Evolutionary conservation across 2,113 vertebrate species (phyloP), one percentile per base, ranked within the genome.

Genomic region (Labeo catla): DNA sequence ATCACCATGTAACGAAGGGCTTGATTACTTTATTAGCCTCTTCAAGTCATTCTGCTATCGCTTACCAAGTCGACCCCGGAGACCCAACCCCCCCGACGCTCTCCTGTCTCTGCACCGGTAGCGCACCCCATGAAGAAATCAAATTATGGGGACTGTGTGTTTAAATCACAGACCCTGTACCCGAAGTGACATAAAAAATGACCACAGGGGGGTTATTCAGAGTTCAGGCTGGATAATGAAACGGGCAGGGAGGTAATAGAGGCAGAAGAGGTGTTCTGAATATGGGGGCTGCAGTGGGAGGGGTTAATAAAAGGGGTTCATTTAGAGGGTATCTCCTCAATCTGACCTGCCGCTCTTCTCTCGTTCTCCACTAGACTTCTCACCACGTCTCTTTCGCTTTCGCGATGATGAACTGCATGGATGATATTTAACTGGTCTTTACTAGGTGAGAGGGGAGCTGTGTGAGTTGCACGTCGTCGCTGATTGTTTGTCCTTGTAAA

Each of bases 221-320:
- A 96, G 95, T 96, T 96, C 95, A 96, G 91, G 81, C 92, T 90
- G 93, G 94, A 95, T 96, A 95, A 96, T 96, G 95, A 95, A 95
- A 95, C 93, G 94, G 94, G 94, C 94, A 94, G 92, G 90, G 94
- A 94, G 94, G 95, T 95, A 95, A 96, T 95, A 95, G 94, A 93
- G 92, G 94, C 93, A 94, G 81, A 89, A 95, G 94, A 94, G 94
- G 93, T 94, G 94, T 95, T 95, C 94, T 90, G 91, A 93, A 93
- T 89, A 93, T 91, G 83, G 91, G 89, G 92, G 92, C 66, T 43
- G 79, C 15, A 63, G 45, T 85, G 86, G 82, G 82, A 87, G 93
- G 93, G 94, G 93, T 94, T 95, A 94, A 93, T 93, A 94, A 74
- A 88, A 91, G 92, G 93, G 94, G 94, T 95, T 95, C 94, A 95